Percentiles rank a stretch among this genome's conserved stretches.
phyloP scores from a whole-genome alignment of 2,797 vertebrate genomes.

The Gymnopithys bicolor region DNA sequence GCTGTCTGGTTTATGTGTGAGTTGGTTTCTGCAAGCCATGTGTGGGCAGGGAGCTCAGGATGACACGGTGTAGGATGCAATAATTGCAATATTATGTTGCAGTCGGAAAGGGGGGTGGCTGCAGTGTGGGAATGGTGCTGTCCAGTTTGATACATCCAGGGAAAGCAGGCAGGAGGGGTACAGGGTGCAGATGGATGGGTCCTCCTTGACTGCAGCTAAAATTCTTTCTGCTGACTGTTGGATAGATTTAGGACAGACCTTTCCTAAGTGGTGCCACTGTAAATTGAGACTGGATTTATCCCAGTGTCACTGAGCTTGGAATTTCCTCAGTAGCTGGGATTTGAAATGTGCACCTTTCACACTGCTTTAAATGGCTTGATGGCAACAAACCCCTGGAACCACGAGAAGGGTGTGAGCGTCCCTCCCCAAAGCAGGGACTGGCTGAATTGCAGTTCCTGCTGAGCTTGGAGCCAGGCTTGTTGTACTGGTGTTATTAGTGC shows the following conservation, averaged over 20 bases:
- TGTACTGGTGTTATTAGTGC: not conserved
- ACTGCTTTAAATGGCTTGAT: no score
- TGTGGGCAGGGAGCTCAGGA: conserved; percentile 46
- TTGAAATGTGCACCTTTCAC: no score
- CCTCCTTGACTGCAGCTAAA: not conserved
- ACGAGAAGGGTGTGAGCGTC: no score
- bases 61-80: conserved; percentile 56
- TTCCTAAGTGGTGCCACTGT: not conserved
- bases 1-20: conserved; percentile 15
- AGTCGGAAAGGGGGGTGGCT: not conserved
- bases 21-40: conserved; percentile 55
- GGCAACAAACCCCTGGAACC: no score
- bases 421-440: no score
- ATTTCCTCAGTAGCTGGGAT: no score
- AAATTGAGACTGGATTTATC: not conserved
- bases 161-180: not conserved
- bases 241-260: not conserved
- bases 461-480: not conserved
- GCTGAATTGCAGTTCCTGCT: no score
- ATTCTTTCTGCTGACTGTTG: not conserved
- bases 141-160: not conserved
- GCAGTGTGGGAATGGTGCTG: not conserved
- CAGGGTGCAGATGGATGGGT: not conserved
- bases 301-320: not conserved
- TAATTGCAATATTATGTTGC: conserved; percentile 54